Base-by-base conservation (phyloP, 2,888 invertebrate species). In the Taenaris catops region DNA sequence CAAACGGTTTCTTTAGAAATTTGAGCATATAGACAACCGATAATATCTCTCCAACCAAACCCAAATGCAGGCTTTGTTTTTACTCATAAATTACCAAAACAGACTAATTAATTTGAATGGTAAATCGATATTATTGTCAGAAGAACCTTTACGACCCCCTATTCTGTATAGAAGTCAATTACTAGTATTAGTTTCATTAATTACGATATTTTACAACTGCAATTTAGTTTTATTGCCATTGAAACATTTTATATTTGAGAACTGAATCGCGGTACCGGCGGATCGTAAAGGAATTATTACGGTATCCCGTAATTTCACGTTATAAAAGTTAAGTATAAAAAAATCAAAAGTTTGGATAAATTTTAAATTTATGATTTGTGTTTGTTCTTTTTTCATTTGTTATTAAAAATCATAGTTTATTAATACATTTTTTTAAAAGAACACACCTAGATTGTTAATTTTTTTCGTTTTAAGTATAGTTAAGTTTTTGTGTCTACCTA, bases 131-230 rank as follows among this genome's bases (percentile, higher is more conserved):
- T 48, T 52, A 55, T 57, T 53, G 47, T 53, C 55, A 29, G 52
- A 64, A 59, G 18, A 25, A 11, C 11, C 5, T 24, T 32, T 32
- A 32, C 17, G 60, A 68, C 66, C 62, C 51, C 49, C 56, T 68
- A 66, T 70, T 71, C 69, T 63, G 63, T 70, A 62, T 72, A 55
- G 67, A 69, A 74, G 72, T 68, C 63, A 58, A 76, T 78, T 71
- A 70, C 63, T 42, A 37, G 63, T 60, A 83, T 81, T 80, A 80
- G 84, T 81, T 75, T 74, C 80, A 83, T 79, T 84, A 79, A 86
- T 84, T 78, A 79, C 63, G 54, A 63, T 44, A 58, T 68, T 84
- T 81, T 78, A 84, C 60, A 63, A 55, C 73, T 57, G 62, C 74
- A 64, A 75, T 81, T 71, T 58, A 53, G 57, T 72, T 84, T 84